These are phyloP conservation scores for Drosophila incognita DNA, from an alignment of 2,888 invertebrate genomes.

Conservation along the genomic window DNA sequence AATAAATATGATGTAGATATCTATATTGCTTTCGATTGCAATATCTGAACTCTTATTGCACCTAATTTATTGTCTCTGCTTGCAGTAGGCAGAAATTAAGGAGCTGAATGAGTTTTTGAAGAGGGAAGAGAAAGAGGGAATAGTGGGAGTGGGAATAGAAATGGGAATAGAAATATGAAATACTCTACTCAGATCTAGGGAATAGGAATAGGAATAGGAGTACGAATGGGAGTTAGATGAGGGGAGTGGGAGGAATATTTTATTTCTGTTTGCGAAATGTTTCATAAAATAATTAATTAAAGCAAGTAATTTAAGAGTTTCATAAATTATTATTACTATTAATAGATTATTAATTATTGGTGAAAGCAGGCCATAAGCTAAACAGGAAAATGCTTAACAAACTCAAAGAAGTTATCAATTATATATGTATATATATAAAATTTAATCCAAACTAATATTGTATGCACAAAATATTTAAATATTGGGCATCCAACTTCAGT, in stretches of 20 bases:
- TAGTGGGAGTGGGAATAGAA: neutral
- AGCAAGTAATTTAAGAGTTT: no score
- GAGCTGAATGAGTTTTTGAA: neutral
- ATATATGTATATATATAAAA: neutral
- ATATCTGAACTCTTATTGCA: neutral
- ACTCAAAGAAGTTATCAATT: neutral
- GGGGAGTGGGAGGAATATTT: neutral
- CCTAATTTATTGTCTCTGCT: neutral
- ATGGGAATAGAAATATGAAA: neutral
- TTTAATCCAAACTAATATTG: neutral
- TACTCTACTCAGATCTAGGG: neutral
- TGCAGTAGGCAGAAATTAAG: neutral
- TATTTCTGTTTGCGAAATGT: no score
- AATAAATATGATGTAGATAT: slow-evolving; percentile 2
- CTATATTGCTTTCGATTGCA: neutral
- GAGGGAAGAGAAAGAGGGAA: neutral
- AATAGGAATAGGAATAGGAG: neutral
- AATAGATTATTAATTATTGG: neutral
- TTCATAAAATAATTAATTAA: no score
- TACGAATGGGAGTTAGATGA: neutral
- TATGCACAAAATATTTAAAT: neutral
- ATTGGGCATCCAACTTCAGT: neutral
- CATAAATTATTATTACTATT: no score
- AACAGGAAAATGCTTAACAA: neutral
- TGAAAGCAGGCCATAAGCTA: neutral